Base-by-base conservation (phyloP, 2,113 vertebrate genomes). In the Pachypanchax playfairii region DNA sequence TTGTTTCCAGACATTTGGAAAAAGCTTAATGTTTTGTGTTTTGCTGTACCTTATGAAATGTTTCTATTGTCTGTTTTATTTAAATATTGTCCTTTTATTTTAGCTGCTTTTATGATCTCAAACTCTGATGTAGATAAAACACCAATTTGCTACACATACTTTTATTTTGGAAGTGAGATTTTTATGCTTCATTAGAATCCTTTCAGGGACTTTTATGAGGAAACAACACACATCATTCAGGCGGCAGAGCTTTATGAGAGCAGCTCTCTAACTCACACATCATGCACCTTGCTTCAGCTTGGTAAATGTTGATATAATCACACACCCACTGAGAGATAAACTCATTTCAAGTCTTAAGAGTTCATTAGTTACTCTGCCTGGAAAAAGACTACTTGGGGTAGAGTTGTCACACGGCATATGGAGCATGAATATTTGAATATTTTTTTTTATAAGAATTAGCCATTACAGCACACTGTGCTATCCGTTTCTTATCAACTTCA, bases 301-400 rank as follows among this genome's bases (percentile, higher is more conserved):
- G 42, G 41, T 36, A 64, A 73, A 62, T 53, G 41, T 47, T 57
- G 61, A 70, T 38, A 53, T 48, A 47, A 26, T 21, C 51, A 35
- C 68, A n/a, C n/a, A n/a, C n/a, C n/a, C n/a, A 26, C 38, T 13
- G 35, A 22, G 28, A 24, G 18, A 25, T 46, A 64, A 66, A 65
- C 39, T 20, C 73, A 36, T 43, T 59, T 48, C 7, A 13, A 44
- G 59, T 60, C 22, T n/a, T 29, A 48, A 24, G 54, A 4, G 29
- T 75, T 72, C 64, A 73, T 76, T 68, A 69, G 57, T 7, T 36
- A 35, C 64, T 66, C 38, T 70, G 62, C 60, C 70, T 65, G 71
- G 56, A 26, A 78, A 76, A 73, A 56, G 39, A 56, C 47, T 53
- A 52, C 42, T 50, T 70, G 29, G 17, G 54, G 1, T 15, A 21